Percentiles rank a stretch among this genome's conserved stretches.
Evolutionary conservation across 2,888 invertebrate genomes (phyloP).

Genomic region (Dasysyrphus tricinctus): DNA sequence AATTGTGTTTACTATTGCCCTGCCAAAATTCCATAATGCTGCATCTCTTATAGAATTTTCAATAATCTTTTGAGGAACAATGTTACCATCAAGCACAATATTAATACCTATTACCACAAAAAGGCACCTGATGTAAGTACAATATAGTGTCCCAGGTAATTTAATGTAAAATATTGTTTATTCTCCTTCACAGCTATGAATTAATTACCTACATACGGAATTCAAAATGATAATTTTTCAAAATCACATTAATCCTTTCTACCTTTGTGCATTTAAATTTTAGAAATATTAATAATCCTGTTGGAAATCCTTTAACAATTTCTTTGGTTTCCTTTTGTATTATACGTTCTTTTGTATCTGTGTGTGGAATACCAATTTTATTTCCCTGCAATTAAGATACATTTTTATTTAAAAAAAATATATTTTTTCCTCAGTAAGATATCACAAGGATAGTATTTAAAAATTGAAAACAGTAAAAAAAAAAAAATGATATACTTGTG

Average conservation of each 20-base stretch:
- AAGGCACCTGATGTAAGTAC: neutral
- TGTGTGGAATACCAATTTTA: neutral
- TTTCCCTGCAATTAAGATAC: neutral
- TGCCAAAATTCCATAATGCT: no score
- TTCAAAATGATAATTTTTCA: constrained; percentile 1
- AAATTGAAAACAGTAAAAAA: neutral
- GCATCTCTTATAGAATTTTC: no score
- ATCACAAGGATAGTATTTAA: neutral
- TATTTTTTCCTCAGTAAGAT: neutral
- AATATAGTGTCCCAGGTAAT: neutral
- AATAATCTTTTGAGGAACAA: no score
- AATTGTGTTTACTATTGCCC: no score
- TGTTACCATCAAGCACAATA: no score
- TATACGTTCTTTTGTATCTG: neutral
- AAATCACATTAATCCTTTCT: constrained; percentile 1
- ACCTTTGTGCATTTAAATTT: constrained; percentile 2
- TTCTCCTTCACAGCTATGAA: neutral
- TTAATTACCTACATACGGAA: neutral
- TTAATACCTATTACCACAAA: no score
- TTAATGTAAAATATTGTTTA: no score
- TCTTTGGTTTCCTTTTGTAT: neutral
- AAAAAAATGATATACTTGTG: neutral
- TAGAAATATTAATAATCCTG: neutral
- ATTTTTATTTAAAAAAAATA: neutral
- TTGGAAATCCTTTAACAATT: neutral